Percentiles rank a stretch among this genome's conserved stretches.
Conservation (phyloP, 1,140 invertebrate genomes). For the Drosophila pectinifera region DNA sequence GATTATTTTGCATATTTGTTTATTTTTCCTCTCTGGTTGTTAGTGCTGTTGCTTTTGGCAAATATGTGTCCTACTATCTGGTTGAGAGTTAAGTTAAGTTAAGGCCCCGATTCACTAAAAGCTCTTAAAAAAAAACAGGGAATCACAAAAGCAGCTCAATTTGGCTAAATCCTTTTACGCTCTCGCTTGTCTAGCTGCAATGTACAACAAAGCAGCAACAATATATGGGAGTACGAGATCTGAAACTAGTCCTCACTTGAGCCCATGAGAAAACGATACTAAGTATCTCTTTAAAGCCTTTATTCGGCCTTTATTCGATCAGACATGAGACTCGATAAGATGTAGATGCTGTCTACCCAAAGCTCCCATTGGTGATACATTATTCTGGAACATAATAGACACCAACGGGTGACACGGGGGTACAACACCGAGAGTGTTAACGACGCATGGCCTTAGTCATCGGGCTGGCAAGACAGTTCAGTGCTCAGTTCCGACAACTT, state of each 20-base stretch:
- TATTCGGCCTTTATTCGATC: not conserved
- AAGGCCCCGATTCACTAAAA: too few relatives aligned
- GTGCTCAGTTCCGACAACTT: conserved; percentile 40
- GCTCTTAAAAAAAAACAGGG: too few relatives aligned
- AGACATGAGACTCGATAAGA: not conserved
- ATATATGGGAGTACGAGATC: too few relatives aligned
- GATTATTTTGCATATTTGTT: conserved; percentile 9
- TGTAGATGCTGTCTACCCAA: conserved; percentile 2
- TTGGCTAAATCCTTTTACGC: too few relatives aligned
- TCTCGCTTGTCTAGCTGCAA: too few relatives aligned
- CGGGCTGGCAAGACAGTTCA: conserved; percentile 17
- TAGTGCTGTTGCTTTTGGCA: conserved; percentile 1
- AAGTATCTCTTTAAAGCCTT: not conserved
- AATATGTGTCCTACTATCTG: not conserved
- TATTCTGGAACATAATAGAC: conserved; percentile 21
- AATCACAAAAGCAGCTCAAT: too few relatives aligned
- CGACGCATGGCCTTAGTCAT: conserved; percentile 37
- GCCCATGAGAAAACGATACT: too few relatives aligned
- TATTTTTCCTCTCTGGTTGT: not conserved
- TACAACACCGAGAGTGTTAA: not conserved
- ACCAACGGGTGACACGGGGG: not conserved
- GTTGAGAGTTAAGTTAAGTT: too few relatives aligned
- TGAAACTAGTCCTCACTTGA: too few relatives aligned
- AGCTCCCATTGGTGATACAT: not conserved
- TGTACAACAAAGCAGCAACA: too few relatives aligned